phyloP scores from a whole-genome alignment of 2,888 invertebrate species.

The Neria commutata region DNA sequence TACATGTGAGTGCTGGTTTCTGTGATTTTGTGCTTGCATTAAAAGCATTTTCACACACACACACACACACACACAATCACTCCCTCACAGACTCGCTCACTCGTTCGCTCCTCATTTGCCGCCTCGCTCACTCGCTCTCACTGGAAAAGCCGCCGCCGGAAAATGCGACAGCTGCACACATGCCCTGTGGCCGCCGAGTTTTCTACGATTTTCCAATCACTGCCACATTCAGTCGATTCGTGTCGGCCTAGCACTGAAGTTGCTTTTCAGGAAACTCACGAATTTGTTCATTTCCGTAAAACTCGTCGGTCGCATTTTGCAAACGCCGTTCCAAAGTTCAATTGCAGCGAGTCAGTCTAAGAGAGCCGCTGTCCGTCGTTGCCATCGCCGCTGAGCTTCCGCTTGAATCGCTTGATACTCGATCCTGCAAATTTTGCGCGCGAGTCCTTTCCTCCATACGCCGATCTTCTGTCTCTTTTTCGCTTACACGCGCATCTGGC shows the following conservation, averaged over 20 bases:
- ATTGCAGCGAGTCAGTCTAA: not conserved
- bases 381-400: not conserved
- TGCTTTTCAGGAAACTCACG: slow-evolving; percentile 31
- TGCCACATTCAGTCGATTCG: slow-evolving; percentile 55
- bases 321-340: slow-evolving; percentile 12
- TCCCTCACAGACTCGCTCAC: slow-evolving; percentile 13
- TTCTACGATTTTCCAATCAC: slow-evolving; percentile 9
- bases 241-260: slow-evolving; percentile 58
- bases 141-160: slow-evolving; percentile 19
- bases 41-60: not conserved
- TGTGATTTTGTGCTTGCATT: not conserved
- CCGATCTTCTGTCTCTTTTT: slow-evolving; percentile 1
- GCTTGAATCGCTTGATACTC: slow-evolving; percentile 9
- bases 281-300: not conserved
- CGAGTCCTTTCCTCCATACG: not conserved
- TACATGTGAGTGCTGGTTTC: too few species aligned
- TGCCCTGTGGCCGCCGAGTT: too few species aligned
- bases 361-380: not conserved
- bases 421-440: slow-evolving; percentile 30
- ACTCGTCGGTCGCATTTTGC: slow-evolving; percentile 21
- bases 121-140: not conserved
- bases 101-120: not conserved
- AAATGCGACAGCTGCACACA: slow-evolving; percentile 9
- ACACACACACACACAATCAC: slow-evolving; percentile 8
- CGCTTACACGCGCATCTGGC: slow-evolving; percentile 14